These are phyloP conservation scores for Zaprionus davidi DNA, from an alignment of 1,140 invertebrate species.

Conservation along the genomic window DNA sequence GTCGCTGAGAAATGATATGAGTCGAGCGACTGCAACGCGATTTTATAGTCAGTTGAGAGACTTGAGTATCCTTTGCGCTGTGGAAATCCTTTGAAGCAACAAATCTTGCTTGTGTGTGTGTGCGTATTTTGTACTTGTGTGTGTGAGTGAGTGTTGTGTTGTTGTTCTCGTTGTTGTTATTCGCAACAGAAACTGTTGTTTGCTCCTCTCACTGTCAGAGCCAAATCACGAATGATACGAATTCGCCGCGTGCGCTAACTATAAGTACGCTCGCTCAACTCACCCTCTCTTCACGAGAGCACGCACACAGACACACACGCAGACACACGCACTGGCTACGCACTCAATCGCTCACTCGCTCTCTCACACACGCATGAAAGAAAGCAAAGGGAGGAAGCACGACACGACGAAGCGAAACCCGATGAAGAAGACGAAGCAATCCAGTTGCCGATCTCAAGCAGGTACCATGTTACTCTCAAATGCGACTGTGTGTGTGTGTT, in stretches of 20 bases:
- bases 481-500: neutral
- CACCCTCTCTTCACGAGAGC: constrained; percentile 56
- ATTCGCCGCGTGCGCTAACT: constrained; percentile 81
- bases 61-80: constrained; percentile 57
- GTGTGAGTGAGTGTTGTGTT: constrained; percentile 34
- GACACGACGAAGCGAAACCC: constrained; percentile 30
- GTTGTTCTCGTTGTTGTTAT: constrained; percentile 42
- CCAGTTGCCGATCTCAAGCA: constrained; percentile 49
- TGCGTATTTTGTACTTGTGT: constrained; percentile 24
- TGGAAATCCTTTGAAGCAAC: constrained; percentile 66
- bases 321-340: constrained; percentile 20
- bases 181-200: constrained; percentile 49
- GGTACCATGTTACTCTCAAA: constrained; percentile 46
- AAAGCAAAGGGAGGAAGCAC: constrained; percentile 48
- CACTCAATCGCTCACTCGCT: constrained; percentile 59
- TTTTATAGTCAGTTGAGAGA: constrained; percentile 53
- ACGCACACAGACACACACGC: constrained; percentile 13
- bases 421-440: constrained; percentile 28
- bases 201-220: constrained; percentile 77
- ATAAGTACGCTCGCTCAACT: constrained; percentile 76
- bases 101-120: constrained; percentile 51
- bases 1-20: constrained; percentile 65
- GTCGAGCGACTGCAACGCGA: constrained; percentile 57
- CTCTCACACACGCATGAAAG: constrained; percentile 35
- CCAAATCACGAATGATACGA: constrained; percentile 83